These are phyloP conservation scores for Drosophila triauraria DNA, from an alignment of 1,140 invertebrate species.

Conservation along the genomic window DNA sequence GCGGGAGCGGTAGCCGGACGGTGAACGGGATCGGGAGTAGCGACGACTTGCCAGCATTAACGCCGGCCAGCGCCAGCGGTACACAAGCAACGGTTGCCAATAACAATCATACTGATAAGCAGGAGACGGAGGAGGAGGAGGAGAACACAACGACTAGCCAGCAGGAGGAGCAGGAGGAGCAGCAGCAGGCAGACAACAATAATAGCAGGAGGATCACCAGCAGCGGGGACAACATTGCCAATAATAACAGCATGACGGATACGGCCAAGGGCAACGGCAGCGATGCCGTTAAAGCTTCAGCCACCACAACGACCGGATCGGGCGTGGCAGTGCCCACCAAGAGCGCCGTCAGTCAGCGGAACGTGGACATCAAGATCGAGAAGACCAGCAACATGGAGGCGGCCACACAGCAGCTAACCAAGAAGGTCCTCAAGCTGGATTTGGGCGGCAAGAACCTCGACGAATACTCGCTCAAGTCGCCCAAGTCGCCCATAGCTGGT, in stretches of 20 bases:
- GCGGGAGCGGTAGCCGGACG: not conserved
- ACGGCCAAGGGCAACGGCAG: slow-evolving; percentile 24
- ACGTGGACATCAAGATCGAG: slow-evolving; percentile 86
- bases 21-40: slow-evolving; percentile 8
- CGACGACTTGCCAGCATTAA: slow-evolving; percentile 1
- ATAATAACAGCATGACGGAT: slow-evolving; percentile 62
- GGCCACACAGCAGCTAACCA: slow-evolving; percentile 87
- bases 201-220: slow-evolving; percentile 20
- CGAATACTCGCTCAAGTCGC: slow-evolving; percentile 78
- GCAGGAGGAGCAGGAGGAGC: slow-evolving; percentile 4
- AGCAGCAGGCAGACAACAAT: slow-evolving; percentile 8
- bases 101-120: slow-evolving; percentile 55
- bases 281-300: slow-evolving; percentile 25
- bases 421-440: slow-evolving; percentile 89
- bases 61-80: slow-evolving; percentile 32
- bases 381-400: slow-evolving; percentile 84
- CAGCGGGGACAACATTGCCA: slow-evolving; percentile 8
- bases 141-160: slow-evolving; percentile 11
- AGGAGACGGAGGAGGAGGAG: slow-evolving; percentile 6
- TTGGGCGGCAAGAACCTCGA: slow-evolving; percentile 76
- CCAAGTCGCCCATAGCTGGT: slow-evolving; percentile 84
- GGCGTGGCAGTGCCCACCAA: slow-evolving; percentile 43
- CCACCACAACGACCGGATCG: slow-evolving; percentile 6
- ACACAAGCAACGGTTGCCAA: slow-evolving; percentile 55
- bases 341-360: slow-evolving; percentile 87